Evolutionary conservation across 1,140 invertebrate genomes (phyloP), one percentile per base, ranked within the genome.

Genomic region (Lysiphlebus fabarum): DNA sequence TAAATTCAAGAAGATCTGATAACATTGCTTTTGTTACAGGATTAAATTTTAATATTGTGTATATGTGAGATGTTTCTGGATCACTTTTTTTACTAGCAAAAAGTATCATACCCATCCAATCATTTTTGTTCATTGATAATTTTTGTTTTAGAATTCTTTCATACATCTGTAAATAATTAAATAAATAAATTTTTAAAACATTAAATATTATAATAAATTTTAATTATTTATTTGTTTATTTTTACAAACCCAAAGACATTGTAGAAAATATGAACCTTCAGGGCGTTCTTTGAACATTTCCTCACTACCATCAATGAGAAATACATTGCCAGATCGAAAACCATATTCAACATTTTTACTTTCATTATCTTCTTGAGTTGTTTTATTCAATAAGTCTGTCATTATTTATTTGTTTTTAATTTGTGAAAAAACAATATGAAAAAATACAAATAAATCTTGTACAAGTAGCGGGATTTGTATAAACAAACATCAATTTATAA

Each of bases 91-190:
- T 51, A 1, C 55, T 71, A 7, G 58, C 66, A 55, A 71, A 71
- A 5, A 73, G 38, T 4, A 67, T 58, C 9, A 72, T 38, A 34
- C 68, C 66, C 64, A 72, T 67, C 63, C 64, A 70, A 63, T 72
- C 70, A 42, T 64, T 49, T 47, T 41, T 64, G 36, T 65, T 69
- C 58, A 55, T 65, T 6, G 53, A 48, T n/a, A 70, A 49, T 40
- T 71, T 70, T 37, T 67, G 60, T 1, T 59, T 64, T 4, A 71
- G 50, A 26, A 67, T 65, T 36, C 44, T 50, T 54, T 41, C 53
- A 9, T 60, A 60, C 11, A 12, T 17, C 58, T 59, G 36, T 40
- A 63, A 51, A 54, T 57, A 49, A 63, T 58, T 57, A 44, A 45
- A 64, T 67, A 37, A 58, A 59, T 64, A 62, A 53, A 59, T 62